Evolutionary conservation across 2,113 vertebrate genomes (phyloP).

Genomic region (Trichomycterus rosablanca): DNA sequence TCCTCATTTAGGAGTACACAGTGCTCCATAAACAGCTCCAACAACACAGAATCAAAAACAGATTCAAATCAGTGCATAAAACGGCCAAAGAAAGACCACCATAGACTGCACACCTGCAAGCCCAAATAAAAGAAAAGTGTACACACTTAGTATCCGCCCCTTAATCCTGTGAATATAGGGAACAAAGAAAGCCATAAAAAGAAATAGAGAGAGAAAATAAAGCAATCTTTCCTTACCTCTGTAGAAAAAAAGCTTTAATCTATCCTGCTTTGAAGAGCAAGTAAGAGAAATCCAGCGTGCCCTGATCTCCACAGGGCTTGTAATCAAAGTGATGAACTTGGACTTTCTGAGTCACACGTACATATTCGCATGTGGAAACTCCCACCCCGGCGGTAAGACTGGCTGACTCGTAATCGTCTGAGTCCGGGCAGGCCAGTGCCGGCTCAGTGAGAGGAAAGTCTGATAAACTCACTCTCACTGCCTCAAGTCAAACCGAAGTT

Average conservation of each 20-base stretch:
- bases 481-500: background rate
- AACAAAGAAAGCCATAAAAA: conserved; percentile 53
- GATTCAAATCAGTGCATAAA: background rate
- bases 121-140: conserved; percentile 33
- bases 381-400: conserved; percentile 53
- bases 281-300: conserved; percentile 46
- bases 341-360: conserved; percentile 55
- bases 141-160: conserved; percentile 20
- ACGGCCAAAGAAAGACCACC: background rate
- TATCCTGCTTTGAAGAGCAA: conserved; percentile 63
- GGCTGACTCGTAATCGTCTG: conserved; percentile 66
- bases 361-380: conserved; percentile 64
- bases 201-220: conserved; percentile 41
- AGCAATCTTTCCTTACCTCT: conserved; percentile 60
- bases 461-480: conserved; percentile 20
- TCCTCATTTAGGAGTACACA: background rate
- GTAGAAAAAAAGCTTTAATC: conserved; percentile 61
- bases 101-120: conserved; percentile 50
- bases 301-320: conserved; percentile 55
- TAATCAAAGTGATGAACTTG: conserved; percentile 45
- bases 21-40: background rate
- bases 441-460: conserved; percentile 52
- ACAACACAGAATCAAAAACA: no score
- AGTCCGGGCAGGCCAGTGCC: conserved; percentile 56
- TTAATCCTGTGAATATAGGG: conserved; percentile 47